Percentiles rank a stretch among this genome's conserved stretches.
Evolutionary conservation across 2,888 invertebrate species (phyloP).

Genomic region (Drosophila falleni): DNA sequence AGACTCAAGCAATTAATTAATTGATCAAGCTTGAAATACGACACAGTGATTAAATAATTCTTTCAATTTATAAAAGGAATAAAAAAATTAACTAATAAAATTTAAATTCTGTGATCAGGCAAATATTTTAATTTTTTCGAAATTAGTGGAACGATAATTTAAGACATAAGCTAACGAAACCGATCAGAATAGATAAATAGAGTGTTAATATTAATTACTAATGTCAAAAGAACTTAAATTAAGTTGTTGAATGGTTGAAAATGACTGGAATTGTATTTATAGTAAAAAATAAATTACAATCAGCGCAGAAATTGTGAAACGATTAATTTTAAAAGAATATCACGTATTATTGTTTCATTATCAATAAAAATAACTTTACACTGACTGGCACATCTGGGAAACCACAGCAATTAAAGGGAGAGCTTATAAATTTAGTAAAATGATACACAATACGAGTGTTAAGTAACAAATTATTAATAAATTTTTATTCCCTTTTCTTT

Average conservation of each 20-base stretch:
- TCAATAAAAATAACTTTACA: neutral
- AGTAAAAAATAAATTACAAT: neutral
- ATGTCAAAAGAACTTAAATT: too few relatives aligned
- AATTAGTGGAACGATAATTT: neutral
- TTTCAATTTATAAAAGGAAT: too few relatives aligned
- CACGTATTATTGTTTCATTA: neutral
- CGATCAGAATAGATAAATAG: too few relatives aligned
- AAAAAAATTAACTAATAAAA: neutral
- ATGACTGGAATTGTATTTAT: too few relatives aligned
- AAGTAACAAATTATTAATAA: neutral
- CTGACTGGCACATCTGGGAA: conserved; percentile 8
- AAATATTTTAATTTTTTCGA: neutral
- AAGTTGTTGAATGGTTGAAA: too few relatives aligned
- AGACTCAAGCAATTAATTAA: neutral
- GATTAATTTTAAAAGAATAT: neutral
- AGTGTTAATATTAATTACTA: too few relatives aligned
- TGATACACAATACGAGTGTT: neutral
- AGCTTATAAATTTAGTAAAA: neutral
- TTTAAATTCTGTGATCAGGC: too few relatives aligned
- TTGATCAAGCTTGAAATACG: too few relatives aligned
- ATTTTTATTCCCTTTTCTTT: neutral
- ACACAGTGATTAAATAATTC: neutral
- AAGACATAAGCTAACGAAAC: too few relatives aligned
- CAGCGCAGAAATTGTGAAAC: neutral
- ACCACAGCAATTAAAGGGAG: neutral